These are phyloP conservation scores for Drosophila eohydei DNA, from an alignment of 2,888 invertebrate species.

Conservation along the genomic window DNA sequence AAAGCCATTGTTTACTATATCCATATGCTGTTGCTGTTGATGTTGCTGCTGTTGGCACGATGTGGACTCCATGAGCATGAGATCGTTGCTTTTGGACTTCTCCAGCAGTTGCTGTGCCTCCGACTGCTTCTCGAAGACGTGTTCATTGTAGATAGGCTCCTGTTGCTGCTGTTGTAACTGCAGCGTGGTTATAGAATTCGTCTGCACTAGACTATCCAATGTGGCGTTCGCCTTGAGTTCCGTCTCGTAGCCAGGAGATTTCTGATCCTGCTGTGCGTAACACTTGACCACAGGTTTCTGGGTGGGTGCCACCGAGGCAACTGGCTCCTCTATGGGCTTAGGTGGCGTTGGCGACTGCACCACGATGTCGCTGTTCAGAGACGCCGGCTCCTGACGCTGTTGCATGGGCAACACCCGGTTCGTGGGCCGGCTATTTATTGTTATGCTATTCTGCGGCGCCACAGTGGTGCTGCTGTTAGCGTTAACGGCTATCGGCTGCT, in stretches of 20 bases:
- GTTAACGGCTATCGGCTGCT: constrained; percentile 43
- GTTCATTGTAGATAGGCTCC: constrained; percentile 48
- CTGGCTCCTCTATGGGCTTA: constrained; percentile 63
- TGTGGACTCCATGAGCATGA: constrained; percentile 43
- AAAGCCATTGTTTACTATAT: constrained; percentile 51
- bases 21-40: constrained; percentile 52
- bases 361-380: constrained; percentile 49
- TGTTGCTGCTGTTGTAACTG: constrained; percentile 46
- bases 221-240: constrained; percentile 52
- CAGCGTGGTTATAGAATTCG: constrained; percentile 29
- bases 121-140: constrained; percentile 54
- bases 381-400: constrained; percentile 86
- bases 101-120: constrained; percentile 39
- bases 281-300: constrained; percentile 56
- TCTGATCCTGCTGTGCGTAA: constrained; percentile 57
- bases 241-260: constrained; percentile 65
- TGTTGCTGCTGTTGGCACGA: constrained; percentile 62
- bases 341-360: constrained; percentile 68
- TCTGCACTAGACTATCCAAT: constrained; percentile 29
- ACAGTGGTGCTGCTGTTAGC: constrained; percentile 75
- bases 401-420: constrained; percentile 92
- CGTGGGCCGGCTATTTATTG: constrained; percentile 87
- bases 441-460: constrained; percentile 63
- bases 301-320: constrained; percentile 32
- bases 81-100: constrained; percentile 44